Conservation (phyloP, 2,797 vertebrate genomes). For the Aselliscus stoliczkanus region DNA sequence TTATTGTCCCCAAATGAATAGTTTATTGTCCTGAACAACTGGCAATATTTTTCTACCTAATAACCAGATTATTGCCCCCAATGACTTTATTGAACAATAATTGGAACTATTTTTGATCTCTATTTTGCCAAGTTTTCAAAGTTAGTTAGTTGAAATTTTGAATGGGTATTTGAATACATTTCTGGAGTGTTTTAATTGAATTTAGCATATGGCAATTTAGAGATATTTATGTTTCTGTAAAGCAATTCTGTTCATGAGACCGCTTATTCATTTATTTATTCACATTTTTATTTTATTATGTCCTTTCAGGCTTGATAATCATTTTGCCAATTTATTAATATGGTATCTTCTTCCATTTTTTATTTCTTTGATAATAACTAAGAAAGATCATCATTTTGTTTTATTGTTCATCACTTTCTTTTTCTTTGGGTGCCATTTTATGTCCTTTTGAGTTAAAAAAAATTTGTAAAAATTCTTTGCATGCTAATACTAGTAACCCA, state of each 20-base stretch:
- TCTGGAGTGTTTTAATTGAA: neutral
- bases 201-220: neutral
- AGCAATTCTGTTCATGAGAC: neutral
- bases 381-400: neutral
- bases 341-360: neutral
- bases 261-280: neutral
- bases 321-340: neutral
- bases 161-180: neutral
- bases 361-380: constrained; percentile 13
- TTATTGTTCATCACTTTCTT: neutral
- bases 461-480: neutral
- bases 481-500: neutral
- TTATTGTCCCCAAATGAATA: neutral
- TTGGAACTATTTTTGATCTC: constrained; percentile 9
- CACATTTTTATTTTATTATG: neutral
- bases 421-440: neutral
- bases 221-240: neutral
- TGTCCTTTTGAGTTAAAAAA: neutral
- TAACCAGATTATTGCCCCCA: neutral
- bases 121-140: constrained; percentile 5
- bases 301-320: neutral
- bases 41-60: neutral
- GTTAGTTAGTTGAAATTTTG: neutral
- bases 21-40: neutral
- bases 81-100: constrained; percentile 16